Evolutionary conservation across 2,113 vertebrate species (phyloP), one percentile per base, ranked within the genome.

Genomic region (Strigops habroptila): DNA sequence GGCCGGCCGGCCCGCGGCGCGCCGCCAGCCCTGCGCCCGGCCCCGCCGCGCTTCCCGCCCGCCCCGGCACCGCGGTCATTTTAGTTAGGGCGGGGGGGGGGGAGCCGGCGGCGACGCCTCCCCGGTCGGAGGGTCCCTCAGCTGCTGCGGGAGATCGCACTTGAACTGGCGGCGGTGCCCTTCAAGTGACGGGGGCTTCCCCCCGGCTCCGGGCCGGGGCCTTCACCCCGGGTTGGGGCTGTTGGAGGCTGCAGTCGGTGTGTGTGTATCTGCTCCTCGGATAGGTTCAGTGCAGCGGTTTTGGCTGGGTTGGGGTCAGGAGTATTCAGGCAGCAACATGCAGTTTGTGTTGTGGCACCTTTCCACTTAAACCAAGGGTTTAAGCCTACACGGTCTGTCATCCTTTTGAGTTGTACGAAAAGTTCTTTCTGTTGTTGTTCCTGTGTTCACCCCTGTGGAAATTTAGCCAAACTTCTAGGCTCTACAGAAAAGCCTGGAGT

Each of bases 271-370:
- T 7, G 63, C 59, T 18, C 15, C 41, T 13, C 6, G 44, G 74
- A 0, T 11, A 9, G 85, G 65, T 48, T 43, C 18, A 0, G 35
- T 0, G 78, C 70, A 3, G 74, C 22, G 35, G 48, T 7, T 43
- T 30, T 4, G 82, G 60, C 7, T 23, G 63, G 1, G 8, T 3
- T 10, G 43, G 60, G 69, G 30, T 17, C 24, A 0, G 23, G 55
- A 37, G 3, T 2, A 0, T 31, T 69, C 6, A 10, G 79, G 10
- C 12, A 35, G 52, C 52, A 15, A 0, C 37, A 0, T 15, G 55
- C 18, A 0, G 37, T 67, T 71, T 19, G 55, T 30, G 37, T 25
- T 18, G 82, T 31, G 12, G 62, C 22, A 2, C 4, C 28, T 19
- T 31, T 10, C 11, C 28, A 0, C 0, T 10, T 28, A 7, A 63